Evolutionary conservation across 92 coral and sea anemone genomes (phyloP).

Genomic region (Palythoa grandiflora): DNA sequence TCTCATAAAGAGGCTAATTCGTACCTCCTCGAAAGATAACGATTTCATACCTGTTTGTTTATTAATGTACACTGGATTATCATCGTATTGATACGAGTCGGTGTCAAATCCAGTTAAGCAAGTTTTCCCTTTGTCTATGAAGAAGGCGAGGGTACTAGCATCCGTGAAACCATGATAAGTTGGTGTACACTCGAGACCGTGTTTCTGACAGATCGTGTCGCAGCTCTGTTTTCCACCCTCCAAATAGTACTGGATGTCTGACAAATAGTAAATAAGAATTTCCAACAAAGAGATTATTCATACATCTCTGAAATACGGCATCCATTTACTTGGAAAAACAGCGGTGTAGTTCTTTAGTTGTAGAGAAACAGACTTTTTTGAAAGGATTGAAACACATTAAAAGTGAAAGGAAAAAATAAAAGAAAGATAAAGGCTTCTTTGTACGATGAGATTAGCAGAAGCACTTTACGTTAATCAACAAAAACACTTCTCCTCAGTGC

Average conservation of each 20-base stretch:
- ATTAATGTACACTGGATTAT: slow-evolving; percentile 1
- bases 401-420: too few species aligned
- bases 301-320: neutral
- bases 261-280: neutral
- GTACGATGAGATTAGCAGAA: too few species aligned
- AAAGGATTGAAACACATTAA: too few species aligned
- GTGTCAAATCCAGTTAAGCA: neutral
- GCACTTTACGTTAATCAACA: too few species aligned
- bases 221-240: slow-evolving; percentile 25
- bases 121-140: neutral
- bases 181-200: slow-evolving; percentile 28
- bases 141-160: neutral
- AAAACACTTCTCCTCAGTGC: too few species aligned
- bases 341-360: neutral
- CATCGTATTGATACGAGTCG: neutral
- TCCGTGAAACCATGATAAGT: slow-evolving; percentile 10
- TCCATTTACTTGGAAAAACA: neutral
- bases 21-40: too few species aligned
- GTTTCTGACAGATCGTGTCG: slow-evolving; percentile 21
- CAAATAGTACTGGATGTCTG: slow-evolving; percentile 1
- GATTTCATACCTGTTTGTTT: neutral
- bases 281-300: neutral
- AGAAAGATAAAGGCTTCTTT: too few species aligned
- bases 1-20: too few species aligned
- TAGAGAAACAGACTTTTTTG: neutral